Evolutionary conservation across 2,797 vertebrate species (phyloP).

Genomic region (Tangara arthus): DNA sequence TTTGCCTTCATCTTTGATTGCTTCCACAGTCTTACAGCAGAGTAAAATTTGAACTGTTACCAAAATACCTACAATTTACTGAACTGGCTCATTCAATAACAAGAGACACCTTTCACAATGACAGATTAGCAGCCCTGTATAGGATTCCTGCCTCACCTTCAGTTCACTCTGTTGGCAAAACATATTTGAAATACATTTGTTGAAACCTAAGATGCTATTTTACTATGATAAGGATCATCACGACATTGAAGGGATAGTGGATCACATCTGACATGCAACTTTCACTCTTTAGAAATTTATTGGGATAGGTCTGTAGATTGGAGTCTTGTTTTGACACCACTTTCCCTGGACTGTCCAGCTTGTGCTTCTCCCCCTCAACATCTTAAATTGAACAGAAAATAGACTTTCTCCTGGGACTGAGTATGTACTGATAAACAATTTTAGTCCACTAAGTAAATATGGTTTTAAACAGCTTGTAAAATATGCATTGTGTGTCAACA

Average conservation of each 20-base stretch:
- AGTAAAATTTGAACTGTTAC: background rate
- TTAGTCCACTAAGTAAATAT: conserved; percentile 32
- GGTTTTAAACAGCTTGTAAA: conserved; percentile 54
- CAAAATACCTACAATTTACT: background rate
- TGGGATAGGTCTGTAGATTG: background rate
- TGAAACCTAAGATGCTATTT: background rate
- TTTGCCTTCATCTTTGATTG: background rate
- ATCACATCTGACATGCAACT: background rate
- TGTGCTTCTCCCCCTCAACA: background rate
- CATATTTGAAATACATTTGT: background rate
- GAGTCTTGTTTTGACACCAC: background rate
- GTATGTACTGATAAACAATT: conserved; percentile 45
- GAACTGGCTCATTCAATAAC: background rate
- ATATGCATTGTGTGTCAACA: conserved; percentile 33
- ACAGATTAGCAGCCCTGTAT: background rate
- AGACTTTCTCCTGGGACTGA: background rate
- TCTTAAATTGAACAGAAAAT: conserved; percentile 22
- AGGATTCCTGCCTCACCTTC: background rate
- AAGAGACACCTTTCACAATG: background rate
- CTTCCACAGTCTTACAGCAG: background rate
- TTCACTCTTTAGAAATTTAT: background rate
- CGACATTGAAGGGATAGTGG: background rate
- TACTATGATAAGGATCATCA: background rate
- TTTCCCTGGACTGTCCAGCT: background rate
- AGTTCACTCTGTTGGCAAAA: background rate